phyloP scores from a whole-genome alignment of 2,888 invertebrate species.

The Apotomis betuletana region DNA sequence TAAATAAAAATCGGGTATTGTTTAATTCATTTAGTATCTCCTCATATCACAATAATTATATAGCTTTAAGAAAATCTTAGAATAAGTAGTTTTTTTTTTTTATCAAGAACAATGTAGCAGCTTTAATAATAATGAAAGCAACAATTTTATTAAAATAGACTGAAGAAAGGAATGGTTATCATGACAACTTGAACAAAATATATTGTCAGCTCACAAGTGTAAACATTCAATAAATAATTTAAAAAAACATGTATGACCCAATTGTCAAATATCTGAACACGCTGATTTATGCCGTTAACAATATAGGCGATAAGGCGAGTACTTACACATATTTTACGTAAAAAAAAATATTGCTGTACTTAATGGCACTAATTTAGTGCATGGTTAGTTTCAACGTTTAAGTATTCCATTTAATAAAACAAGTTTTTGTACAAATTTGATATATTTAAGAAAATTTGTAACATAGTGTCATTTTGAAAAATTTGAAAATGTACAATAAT shows the following conservation, averaged over 20 bases:
- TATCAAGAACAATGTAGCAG: not conserved
- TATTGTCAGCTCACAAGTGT: not conserved
- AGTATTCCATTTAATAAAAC: not conserved
- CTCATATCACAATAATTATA: not conserved
- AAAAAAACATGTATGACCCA: too few relatives aligned
- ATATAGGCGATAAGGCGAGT: too few relatives aligned
- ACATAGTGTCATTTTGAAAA: slow-evolving; percentile 5
- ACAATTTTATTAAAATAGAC: not conserved
- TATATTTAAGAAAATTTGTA: slow-evolving; percentile 2
- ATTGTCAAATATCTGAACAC: too few relatives aligned
- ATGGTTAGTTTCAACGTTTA: not conserved
- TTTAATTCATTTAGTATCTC: not conserved
- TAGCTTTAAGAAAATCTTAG: slow-evolving; percentile 23
- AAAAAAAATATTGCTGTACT: not conserved
- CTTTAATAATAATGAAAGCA: not conserved
- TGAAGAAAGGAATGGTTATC: not conserved
- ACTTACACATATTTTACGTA: too few relatives aligned
- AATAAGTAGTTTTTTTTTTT: slow-evolving; percentile 19
- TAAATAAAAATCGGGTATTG: not conserved
- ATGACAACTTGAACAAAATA: not conserved
- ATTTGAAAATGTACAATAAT: not conserved
- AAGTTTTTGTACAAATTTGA: slow-evolving; percentile 5
- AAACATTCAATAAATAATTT: too few relatives aligned
- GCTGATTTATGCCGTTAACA: too few relatives aligned
- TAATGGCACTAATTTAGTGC: not conserved